phyloP scores from a whole-genome alignment of 2,888 invertebrate genomes.

The Trichogramma dendrolimi region DNA sequence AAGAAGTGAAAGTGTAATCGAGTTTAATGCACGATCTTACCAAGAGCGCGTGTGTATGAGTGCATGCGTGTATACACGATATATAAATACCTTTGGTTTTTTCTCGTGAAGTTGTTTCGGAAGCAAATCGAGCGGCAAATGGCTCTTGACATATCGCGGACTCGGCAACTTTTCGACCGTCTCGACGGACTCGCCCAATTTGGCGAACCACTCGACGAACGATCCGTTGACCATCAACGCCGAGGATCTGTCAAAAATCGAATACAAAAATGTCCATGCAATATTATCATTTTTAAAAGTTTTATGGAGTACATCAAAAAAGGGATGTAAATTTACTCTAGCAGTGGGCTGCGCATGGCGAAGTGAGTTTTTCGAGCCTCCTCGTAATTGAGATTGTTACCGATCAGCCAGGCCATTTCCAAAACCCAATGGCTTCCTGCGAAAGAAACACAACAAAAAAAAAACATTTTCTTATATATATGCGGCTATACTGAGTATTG shows the following conservation, averaged over 20 bases:
- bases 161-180: slow-evolving; percentile 64
- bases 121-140: slow-evolving; percentile 68
- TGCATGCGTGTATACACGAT: too few species aligned
- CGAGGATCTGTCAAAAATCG: slow-evolving; percentile 38
- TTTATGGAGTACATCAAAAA: not conserved
- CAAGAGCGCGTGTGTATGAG: not conserved
- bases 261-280: not conserved
- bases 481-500: too few species aligned
- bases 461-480: too few species aligned
- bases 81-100: slow-evolving; percentile 64
- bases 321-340: slow-evolving; percentile 40
- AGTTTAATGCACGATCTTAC: slow-evolving; percentile 1
- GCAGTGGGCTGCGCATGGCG: slow-evolving; percentile 57
- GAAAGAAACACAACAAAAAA: slow-evolving; percentile 7
- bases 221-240: slow-evolving; percentile 44
- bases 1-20: slow-evolving; percentile 22
- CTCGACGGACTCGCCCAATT: slow-evolving; percentile 68
- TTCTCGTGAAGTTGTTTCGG: slow-evolving; percentile 58
- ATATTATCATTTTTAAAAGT: not conserved
- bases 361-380: slow-evolving; percentile 62
- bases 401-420: slow-evolving; percentile 89
- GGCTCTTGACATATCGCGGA: slow-evolving; percentile 72
- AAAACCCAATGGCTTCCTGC: slow-evolving; percentile 88
- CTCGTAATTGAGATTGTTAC: slow-evolving; percentile 73
- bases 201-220: slow-evolving; percentile 43